phyloP scores from a whole-genome alignment of 2,113 vertebrate species.

The Dipodomys stephensi region DNA sequence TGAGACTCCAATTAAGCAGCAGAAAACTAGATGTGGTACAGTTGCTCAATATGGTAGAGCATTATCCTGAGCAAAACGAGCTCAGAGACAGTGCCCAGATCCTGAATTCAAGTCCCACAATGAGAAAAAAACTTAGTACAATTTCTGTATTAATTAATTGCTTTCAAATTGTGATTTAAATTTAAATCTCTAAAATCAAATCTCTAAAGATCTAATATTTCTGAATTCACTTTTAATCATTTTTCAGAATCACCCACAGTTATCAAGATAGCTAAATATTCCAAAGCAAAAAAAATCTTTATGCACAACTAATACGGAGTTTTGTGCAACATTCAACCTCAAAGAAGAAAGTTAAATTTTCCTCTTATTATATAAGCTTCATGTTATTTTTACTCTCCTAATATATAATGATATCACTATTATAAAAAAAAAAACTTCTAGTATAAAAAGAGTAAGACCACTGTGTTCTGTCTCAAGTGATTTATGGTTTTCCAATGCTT shows the following conservation, averaged over 20 bases:
- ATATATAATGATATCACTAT: constrained; percentile 60
- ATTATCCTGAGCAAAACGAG: too few relatives aligned
- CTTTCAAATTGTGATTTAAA: too few relatives aligned
- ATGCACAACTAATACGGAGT: not conserved
- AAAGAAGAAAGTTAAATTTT: constrained; percentile 32
- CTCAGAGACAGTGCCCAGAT: too few relatives aligned
- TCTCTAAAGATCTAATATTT: not conserved
- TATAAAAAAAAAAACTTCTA: constrained; percentile 77
- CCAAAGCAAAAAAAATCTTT: not conserved
- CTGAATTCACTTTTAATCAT: not conserved
- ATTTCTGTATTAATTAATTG: constrained; percentile 9
- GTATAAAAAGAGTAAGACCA: constrained; percentile 75
- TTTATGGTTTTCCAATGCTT: constrained; percentile 87
- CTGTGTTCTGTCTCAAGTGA: constrained; percentile 86
- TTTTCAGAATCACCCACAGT: not conserved
- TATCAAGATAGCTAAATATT: not conserved
- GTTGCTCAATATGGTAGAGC: too few relatives aligned
- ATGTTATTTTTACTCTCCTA: constrained; percentile 56
- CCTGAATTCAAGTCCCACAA: too few relatives aligned
- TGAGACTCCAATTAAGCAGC: too few relatives aligned
- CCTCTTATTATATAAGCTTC: constrained; percentile 32
- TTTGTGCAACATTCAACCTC: not conserved
- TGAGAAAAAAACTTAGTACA: not conserved
- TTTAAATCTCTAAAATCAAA: not conserved
- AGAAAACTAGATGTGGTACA: too few relatives aligned